Evolutionary conservation across 2,113 vertebrate genomes (phyloP).

Genomic region (Otus sunia): DNA sequence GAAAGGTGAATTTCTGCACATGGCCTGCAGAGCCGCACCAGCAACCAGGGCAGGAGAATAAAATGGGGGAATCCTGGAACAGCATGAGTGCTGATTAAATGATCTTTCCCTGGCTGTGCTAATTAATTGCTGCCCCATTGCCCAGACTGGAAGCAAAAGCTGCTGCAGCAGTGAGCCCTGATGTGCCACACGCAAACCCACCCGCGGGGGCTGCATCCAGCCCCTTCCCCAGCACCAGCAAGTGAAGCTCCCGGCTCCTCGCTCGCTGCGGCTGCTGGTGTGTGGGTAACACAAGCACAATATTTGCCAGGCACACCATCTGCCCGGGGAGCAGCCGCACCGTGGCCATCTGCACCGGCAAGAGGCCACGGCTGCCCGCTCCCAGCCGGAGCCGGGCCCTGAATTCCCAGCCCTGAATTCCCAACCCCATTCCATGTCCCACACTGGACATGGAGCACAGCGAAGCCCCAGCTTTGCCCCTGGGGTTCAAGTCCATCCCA

Average conservation of each 20-base stretch:
- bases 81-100: not conserved
- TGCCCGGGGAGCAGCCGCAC: not conserved
- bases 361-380: not conserved
- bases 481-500: not conserved
- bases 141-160: not conserved
- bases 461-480: not conserved
- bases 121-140: not conserved
- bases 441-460: not conserved
- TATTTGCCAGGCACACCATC: not conserved
- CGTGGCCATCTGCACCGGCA: not conserved
- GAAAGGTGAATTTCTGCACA: not conserved
- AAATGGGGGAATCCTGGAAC: not conserved
- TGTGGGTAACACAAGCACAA: not conserved
- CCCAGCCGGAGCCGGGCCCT: not conserved
- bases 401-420: not conserved
- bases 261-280: fast-evolving
- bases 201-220: not conserved
- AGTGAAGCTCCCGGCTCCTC: not conserved
- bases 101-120: not conserved
- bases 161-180: no score
- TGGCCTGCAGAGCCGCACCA: not conserved
- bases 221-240: not conserved
- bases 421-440: no score
- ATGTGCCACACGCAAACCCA: not conserved
- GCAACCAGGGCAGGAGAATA: not conserved